These are phyloP conservation scores for Ormia ochracea DNA, from an alignment of 2,888 invertebrate genomes.

Conservation along the genomic window DNA sequence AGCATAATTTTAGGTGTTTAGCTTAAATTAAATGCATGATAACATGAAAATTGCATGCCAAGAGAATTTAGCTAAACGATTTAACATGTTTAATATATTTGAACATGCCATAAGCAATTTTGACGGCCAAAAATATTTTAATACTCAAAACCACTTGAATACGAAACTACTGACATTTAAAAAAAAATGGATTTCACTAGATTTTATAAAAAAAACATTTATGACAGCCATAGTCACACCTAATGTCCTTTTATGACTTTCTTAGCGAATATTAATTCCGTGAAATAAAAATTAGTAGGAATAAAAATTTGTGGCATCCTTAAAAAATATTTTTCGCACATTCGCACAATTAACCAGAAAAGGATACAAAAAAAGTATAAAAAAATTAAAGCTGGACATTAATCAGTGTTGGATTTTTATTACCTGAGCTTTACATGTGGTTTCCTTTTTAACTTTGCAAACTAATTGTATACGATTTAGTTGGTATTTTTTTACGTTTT, in stretches of 20 bases:
- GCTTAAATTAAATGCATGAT: conserved; percentile 49
- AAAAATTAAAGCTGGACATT: conserved; percentile 43
- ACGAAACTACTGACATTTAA: neutral
- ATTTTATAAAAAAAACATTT: too few species aligned
- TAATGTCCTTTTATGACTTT: too few species aligned
- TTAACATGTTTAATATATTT: conserved; percentile 26
- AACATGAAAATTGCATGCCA: conserved; percentile 59
- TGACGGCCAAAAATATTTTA: neutral
- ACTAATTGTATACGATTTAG: conserved; percentile 8
- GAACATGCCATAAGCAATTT: conserved; percentile 4
- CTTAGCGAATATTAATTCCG: neutral
- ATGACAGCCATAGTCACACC: too few species aligned
- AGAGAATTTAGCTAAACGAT: conserved; percentile 43
- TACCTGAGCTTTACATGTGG: conserved; percentile 56
- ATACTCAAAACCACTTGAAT: neutral
- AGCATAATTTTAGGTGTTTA: conserved; percentile 55
- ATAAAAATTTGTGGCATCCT: neutral
- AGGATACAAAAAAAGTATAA: neutral
- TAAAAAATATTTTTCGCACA: neutral
- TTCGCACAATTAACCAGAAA: neutral
- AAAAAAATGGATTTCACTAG: too few species aligned
- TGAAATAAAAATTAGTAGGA: neutral
- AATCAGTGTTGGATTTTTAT: conserved; percentile 62
- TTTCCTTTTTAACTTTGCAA: conserved; percentile 30
- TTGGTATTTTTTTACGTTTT: neutral